Conservation (phyloP, 2,888 invertebrate species). For the Neocrepidodera transversa region DNA sequence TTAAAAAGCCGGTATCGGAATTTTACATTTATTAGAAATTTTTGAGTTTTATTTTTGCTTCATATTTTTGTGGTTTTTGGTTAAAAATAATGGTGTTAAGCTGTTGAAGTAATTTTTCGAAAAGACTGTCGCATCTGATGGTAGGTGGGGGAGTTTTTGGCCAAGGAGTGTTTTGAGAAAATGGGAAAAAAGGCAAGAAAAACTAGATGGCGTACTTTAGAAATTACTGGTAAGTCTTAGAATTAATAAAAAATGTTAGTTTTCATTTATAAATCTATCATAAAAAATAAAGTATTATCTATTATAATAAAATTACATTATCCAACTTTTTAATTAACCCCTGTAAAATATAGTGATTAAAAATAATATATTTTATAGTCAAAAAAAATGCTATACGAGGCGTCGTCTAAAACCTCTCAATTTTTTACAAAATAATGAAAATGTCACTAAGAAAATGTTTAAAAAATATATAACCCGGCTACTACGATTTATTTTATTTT, state of each 20-base stretch:
- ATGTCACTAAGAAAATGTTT: no score
- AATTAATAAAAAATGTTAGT: not conserved
- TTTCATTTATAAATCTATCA: not conserved
- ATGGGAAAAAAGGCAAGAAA: slow-evolving; percentile 70
- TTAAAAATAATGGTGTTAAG: not conserved
- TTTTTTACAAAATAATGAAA: no score
- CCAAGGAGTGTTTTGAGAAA: slow-evolving; percentile 44
- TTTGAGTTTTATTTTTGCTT: slow-evolving; percentile 1
- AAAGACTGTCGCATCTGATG: slow-evolving; percentile 37
- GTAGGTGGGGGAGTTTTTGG: slow-evolving; percentile 30
- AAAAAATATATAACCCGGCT: no score
- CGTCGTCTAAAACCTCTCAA: no score
- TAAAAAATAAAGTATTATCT: not conserved
- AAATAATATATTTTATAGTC: no score
- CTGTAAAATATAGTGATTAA: no score
- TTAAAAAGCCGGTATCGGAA: not conserved
- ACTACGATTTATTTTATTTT: no score
- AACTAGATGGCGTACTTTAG: slow-evolving; percentile 70
- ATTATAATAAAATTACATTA: no score
- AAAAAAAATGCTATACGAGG: no score
- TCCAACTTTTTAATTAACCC: no score
- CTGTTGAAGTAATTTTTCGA: not conserved
- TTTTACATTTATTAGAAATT: slow-evolving; percentile 3
- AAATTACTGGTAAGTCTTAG: slow-evolving; percentile 63
- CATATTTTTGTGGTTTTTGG: not conserved